Base-by-base conservation (phyloP, 1,140 invertebrate genomes). In the Dreissena polymorpha region DNA sequence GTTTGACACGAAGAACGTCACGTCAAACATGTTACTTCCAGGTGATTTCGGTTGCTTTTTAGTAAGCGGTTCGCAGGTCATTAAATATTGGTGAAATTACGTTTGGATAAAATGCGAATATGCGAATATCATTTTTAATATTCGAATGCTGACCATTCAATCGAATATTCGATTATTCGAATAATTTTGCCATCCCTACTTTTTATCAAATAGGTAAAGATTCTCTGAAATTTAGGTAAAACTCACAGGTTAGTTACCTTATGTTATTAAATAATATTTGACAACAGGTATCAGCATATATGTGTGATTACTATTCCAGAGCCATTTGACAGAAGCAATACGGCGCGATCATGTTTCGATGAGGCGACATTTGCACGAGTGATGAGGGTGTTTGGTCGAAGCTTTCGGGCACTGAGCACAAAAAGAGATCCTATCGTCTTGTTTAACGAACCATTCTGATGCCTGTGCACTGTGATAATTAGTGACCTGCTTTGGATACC, bases 341-440 rank as follows among this genome's bases (percentile, higher is more conserved):
- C 98, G n/a, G 98, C 98, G 12, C 95, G 97, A 70, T 97, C 97
- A 0, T 97, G 99, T 0, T 98, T 97, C 92, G 97, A 99, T 93
- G 94, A 95, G 29, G 95, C 95, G 27, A 95, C 96, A 16, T 99
- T 99, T 92, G 94, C 95, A 85, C 94, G 95, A 82, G 97, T 99
- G 27, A 95, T 96, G 85, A 92, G 93, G 25, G 94, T 97, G 0
- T 97, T 99, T 83, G 70, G 73, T 23, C 80, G 85, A n/a, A 92
- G 91, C 79, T 88, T 87, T 76, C 12, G 53, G 10, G 76, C 23
- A 23, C 65, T 91, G 18, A 63, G 79, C 18, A 83, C 74, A 63
- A 86, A 69, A 13, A 83, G 83, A 68, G 78, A 90, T 69, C 76
- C 88, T 0, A 67, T 73, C n/a, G 27, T 55, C 21, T 86, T 91